Evolutionary conservation across 2,797 vertebrate genomes (phyloP).

Genomic region (Liasis olivaceus): DNA sequence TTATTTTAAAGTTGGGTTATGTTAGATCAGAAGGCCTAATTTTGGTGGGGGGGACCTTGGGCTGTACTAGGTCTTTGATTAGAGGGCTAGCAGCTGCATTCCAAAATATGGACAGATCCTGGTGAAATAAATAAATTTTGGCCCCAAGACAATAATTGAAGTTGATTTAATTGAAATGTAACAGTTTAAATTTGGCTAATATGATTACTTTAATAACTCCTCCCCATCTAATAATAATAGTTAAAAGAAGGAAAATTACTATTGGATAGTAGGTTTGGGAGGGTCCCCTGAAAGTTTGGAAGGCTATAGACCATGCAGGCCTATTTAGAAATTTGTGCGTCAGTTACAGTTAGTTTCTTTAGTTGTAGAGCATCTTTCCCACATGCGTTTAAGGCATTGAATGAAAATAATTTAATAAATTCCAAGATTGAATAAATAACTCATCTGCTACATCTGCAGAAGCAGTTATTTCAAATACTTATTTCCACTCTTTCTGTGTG

Average conservation of each 20-base stretch:
- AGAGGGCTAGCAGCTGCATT: background rate
- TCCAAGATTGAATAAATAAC: background rate
- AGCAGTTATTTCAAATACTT: background rate
- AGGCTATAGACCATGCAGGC: background rate
- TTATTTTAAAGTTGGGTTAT: background rate
- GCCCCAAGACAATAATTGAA: background rate
- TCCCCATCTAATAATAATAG: background rate
- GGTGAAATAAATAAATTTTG: background rate
- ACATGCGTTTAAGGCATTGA: background rate
- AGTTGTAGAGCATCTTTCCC: background rate
- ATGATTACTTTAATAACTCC: background rate
- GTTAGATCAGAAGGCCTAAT: background rate
- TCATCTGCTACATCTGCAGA: background rate
- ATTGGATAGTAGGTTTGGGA: background rate
- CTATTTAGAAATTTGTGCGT: background rate
- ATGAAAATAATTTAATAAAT: background rate
- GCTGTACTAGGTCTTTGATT: background rate
- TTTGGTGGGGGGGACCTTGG: background rate
- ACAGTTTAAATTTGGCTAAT: background rate
- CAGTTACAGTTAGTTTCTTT: background rate
- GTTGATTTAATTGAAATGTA: background rate
- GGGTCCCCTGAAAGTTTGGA: background rate
- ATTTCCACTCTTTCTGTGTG: background rate
- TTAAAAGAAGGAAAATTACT: background rate
- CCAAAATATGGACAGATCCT: background rate